phyloP scores from a whole-genome alignment of 1,140 invertebrate genomes.

The Drosophila miranda region DNA sequence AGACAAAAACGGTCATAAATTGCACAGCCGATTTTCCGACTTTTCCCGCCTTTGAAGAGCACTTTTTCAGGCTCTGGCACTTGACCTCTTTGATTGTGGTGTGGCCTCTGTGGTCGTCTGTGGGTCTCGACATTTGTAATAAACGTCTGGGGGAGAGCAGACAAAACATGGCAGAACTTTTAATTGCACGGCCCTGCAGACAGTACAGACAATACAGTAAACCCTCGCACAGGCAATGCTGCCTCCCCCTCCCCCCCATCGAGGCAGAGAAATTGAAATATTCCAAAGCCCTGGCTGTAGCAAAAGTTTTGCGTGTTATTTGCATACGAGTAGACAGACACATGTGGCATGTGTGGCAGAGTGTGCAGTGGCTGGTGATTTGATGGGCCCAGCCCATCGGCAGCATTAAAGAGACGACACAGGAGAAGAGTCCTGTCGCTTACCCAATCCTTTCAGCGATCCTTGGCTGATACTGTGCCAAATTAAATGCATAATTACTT shows the following conservation, averaged over 20 bases:
- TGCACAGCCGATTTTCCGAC: constrained; percentile 18
- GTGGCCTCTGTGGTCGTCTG: constrained; percentile 19
- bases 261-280: constrained; percentile 62
- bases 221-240: constrained; percentile 1
- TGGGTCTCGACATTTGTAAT: constrained; percentile 68
- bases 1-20: constrained; percentile 45
- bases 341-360: constrained; percentile 18
- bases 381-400: constrained; percentile 34
- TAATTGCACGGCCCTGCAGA: constrained; percentile 57
- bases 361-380: constrained; percentile 31
- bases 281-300: constrained; percentile 26
- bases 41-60: constrained; percentile 9
- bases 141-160: constrained; percentile 55
- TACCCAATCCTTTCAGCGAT: not conserved
- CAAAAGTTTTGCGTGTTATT: constrained; percentile 44
- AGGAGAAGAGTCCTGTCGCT: constrained; percentile 28
- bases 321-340: constrained; percentile 13
- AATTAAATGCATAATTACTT: constrained; percentile 80
- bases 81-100: constrained; percentile 70
- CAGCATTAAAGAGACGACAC: constrained; percentile 39
- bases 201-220: constrained; percentile 32
- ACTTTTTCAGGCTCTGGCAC: constrained; percentile 44
- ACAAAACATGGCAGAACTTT: constrained; percentile 68
- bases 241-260: constrained; percentile 6
- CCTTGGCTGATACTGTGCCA: constrained; percentile 33